Base-by-base conservation (phyloP, 2,888 invertebrate genomes). In the Gari tellinella region DNA sequence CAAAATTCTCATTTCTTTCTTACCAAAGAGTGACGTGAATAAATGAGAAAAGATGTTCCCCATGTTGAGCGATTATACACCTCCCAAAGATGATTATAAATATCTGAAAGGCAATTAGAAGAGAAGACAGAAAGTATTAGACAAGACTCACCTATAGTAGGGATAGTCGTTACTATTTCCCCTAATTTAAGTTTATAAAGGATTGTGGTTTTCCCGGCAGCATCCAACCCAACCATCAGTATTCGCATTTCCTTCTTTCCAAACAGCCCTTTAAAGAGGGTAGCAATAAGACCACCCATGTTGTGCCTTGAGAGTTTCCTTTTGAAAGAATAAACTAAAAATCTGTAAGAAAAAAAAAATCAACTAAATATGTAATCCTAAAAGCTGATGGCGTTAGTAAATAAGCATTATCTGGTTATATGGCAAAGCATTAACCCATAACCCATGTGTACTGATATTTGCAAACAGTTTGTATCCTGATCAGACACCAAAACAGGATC, bases 211-310 rank as follows among this genome's bases (percentile, higher is more conserved):
- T 99, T 99, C 95, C 99, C 99, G 94, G 99, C 99, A 92, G 99
- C 99, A 95, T 99, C 99, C 92, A 98, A 95, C 93, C 98, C 98
- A 89, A 98, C 98, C 99, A 99, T 99, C 94, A 99, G 94, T 95
- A 99, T 99, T 95, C 99, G 96, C 99, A 99, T 99, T 95, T 99
- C 99, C 93, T 99, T 99, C 94, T 99, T 99, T 94, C 99, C 99
- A 94, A 99, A 99, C 89, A 99, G 96, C 94, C 98, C 97, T 95
- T 97, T 97, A 94, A 99, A 99, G 93, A 99, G 94, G 94, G 96
- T 97, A 92, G 97, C 96, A 94, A 99, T 97, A 94, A 97, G 95
- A 94, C 97, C 97, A 94, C 99, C 99, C 99, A 99, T 99, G 21
- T 15, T 57, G 45, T 14, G 31, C n/a, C n/a, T n/a, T 19, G 23